Evolutionary conservation across 2,888 invertebrate genomes (phyloP), one percentile per base, ranked within the genome.

Genomic region (Tachina fera): DNA sequence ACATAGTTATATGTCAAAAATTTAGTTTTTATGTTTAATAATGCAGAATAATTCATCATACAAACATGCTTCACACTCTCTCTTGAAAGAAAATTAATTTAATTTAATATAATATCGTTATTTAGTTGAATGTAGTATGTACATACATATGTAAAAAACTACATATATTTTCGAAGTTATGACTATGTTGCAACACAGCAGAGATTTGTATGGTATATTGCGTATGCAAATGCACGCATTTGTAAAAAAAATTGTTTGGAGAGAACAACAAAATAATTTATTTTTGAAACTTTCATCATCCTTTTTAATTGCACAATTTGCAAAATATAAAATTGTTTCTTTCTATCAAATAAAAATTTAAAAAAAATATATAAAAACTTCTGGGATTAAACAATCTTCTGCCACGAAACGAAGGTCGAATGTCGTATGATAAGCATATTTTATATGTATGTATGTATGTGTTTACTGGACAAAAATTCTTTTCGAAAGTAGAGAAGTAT

Each of bases 291-390:
- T 65, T 71, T 75, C 63, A 45, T 51, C 58, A 58, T 77, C 22
- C 51, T 49, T 71, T 71, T 71, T 72, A 83, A 83, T 83, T 83
- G 71, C 77, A 22, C 58, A 71, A 77, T 58, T 77, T 71, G 65
- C 19, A 61, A 70, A 76, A 63, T 51, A 60, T 49, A 19, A 74
- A 41, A 45, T 56, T 65, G 51, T 31, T 31, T 31, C 31, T 6
- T 63, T 45, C 16, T 13, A 16, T 43, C 22, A 76, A 39, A 61
- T 53, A 67, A 49, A 74, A 39, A 56, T 14, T 31, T 10, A 4
- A 39, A 11, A 53, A 49, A 22, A 67, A 13, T 9, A 13, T 9
- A 45, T 47, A n/a, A 31, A 43, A 70, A 41, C 53, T 22, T 49
- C 61, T 43, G 60, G 3, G 39, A 39, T 58, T 56, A 43, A 56